Evolutionary conservation across 1,140 invertebrate species (phyloP).

Genomic region (Orchesella cincta): DNA sequence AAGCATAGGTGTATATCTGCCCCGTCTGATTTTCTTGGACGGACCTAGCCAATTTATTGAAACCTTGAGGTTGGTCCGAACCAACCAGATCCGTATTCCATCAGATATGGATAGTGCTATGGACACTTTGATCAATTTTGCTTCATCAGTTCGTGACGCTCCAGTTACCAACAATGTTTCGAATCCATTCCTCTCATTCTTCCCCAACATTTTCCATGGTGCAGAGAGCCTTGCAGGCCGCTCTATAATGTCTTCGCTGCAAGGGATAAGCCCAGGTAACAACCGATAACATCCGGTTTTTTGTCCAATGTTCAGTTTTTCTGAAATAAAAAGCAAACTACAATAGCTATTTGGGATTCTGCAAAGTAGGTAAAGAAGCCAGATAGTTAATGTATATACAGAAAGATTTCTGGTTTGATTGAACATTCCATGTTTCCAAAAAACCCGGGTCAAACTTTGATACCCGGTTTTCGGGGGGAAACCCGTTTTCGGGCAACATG

Average conservation of each 20-base stretch:
- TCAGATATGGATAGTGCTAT: constrained; percentile 48
- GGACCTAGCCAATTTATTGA: constrained; percentile 51
- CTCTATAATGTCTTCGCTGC: not conserved
- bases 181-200: not conserved
- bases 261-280: too few relatives aligned
- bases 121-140: constrained; percentile 49
- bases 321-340: too few relatives aligned
- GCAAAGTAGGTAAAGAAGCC: too few relatives aligned
- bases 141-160: not conserved
- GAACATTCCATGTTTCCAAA: too few relatives aligned
- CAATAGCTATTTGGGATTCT: too few relatives aligned
- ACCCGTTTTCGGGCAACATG: too few relatives aligned
- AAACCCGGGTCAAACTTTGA: too few relatives aligned
- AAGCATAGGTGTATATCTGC: constrained; percentile 44
- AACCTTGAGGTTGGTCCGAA: constrained; percentile 44
- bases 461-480: too few relatives aligned
- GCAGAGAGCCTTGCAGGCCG: not conserved
- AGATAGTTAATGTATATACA: too few relatives aligned
- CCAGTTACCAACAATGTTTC: not conserved
- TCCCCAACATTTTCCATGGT: constrained; percentile 16
- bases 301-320: too few relatives aligned
- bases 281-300: too few relatives aligned
- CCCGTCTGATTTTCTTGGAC: constrained; percentile 49
- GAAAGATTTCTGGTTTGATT: too few relatives aligned
- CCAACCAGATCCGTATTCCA: constrained; percentile 48